Base-by-base conservation (phyloP, 2,113 vertebrate genomes). In the human region DNA sequence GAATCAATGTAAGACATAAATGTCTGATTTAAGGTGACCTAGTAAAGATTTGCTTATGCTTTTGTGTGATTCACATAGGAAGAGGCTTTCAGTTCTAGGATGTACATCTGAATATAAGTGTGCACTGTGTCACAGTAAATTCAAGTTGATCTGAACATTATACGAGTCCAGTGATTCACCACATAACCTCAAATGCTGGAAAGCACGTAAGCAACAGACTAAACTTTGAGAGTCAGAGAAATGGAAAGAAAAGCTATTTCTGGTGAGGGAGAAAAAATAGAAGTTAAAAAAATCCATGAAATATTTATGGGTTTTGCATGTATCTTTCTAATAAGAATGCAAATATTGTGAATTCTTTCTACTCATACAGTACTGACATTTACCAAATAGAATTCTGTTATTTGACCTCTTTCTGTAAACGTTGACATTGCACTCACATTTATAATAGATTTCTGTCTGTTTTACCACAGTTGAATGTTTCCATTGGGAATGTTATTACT, bases 371-470 rank as follows among this genome's bases (percentile, higher is more conserved):
- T 97, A 94, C 98, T 99, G 98, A 98, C 98, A 98, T 99, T 99
- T 99, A 98, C 98, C 81, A 93, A 98, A 98, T 97, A 98, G 98
- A 98, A 98, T 98, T 98, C 98, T 98, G 95, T 98, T 99, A 98
- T 98, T 98, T 99, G 99, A 99, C 98, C 98, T 99, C 98, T 96
- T 96, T 98, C 95, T 98, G 98, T 98, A 99, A 99, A 99, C 98
- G 99, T 98, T 99, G 98, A 99, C 98, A 98, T 98, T 99, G 96
- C 97, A 97, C 97, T 99, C 98, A 98, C 98, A 98, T 98, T 98
- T 98, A 97, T 98, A 99, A 98, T 98, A 99, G 98, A 98, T 99
- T 99, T 99, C 98, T 98, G 98, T 98, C 98, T 98, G 98, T 97
- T 98, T 98, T 98, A 98, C 98, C 0, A 8, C 98, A 98, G 98